Evolutionary conservation across 2,888 invertebrate genomes (phyloP).

Genomic region (Oligia strigilis): DNA sequence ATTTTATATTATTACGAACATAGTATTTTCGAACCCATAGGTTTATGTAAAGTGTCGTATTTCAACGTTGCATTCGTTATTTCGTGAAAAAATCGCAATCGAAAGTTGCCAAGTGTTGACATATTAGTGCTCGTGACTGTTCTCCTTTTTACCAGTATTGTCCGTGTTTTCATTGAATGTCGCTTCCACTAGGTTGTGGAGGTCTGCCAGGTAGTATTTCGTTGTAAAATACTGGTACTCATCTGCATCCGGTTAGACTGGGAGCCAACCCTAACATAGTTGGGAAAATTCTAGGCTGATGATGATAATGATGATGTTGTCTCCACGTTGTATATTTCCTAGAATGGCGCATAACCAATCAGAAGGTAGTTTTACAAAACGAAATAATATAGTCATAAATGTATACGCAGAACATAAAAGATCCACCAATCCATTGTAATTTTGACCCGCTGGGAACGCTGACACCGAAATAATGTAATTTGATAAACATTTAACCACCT

Average conservation of each 20-base stretch:
- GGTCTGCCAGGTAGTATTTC: too few species aligned
- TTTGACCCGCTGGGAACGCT: conserved; percentile 1
- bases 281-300: neutral
- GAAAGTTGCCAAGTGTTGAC: too few species aligned
- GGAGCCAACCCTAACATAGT: neutral
- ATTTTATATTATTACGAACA: too few species aligned
- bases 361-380: neutral
- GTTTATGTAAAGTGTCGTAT: too few species aligned
- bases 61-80: too few species aligned
- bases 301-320: neutral
- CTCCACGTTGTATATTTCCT: neutral
- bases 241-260: neutral
- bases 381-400: neutral
- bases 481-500: conserved; percentile 35
- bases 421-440: neutral
- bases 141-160: neutral
- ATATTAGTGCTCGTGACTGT: too few species aligned
- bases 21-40: too few species aligned
- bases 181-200: neutral
- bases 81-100: too few species aligned
- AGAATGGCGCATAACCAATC: neutral
- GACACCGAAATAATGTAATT: conserved; percentile 37
- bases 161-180: neutral
- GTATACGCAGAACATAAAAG: neutral
- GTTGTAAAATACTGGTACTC: neutral